Base-by-base conservation (phyloP, 2,113 vertebrate species). In the Phylloscopus trochilus region DNA sequence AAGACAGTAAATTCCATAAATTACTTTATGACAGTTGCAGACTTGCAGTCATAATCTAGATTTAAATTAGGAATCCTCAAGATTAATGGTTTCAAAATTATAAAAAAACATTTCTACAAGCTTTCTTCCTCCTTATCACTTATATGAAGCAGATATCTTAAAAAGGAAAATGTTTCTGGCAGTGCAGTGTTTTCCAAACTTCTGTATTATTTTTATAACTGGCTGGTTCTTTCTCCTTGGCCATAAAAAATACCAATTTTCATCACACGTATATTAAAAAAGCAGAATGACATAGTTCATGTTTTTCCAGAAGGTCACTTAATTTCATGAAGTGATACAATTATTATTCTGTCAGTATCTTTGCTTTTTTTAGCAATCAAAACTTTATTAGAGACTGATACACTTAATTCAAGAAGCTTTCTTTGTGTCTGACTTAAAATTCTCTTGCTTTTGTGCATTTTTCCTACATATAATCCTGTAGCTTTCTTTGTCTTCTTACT, bases 11-110 rank as follows among this genome's bases (percentile, higher is more conserved):
- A 26, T 62, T 51, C 41, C 27, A n/a, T 58, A 84, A 62, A 35
- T 3, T n/a, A n/a, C 2, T 10, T 43, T 70, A 35, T 18, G 18
- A 26, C 0, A 0, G 26, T 39, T 60, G 16, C 23, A 76, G 56
- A 49, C 10, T 76, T 79, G 44, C 21, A 69, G 2, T 43, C 18
- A 66, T 33, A 56, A 62, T 37, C 43, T 81, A 46, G 52, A 69
- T 15, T 87, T 66, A 62, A 79, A 75, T 55, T 37, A 66, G 21
- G 15, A 79, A 33, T 44, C 33, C 18, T 75, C 24, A 9, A 64
- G 8, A 73, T 49, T 13, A 83, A 51, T 28, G 26, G 5, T 46
- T 66, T 47, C 20, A 52, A 60, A 77, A 47, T 52, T 14, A 52
- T 20, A 7, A 23, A 72, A 72, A 73, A 62, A 33, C 1, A 26